These are phyloP conservation scores for Cremastinae sp. DNA, from an alignment of 2,888 invertebrate species.

Conservation along the genomic window DNA sequence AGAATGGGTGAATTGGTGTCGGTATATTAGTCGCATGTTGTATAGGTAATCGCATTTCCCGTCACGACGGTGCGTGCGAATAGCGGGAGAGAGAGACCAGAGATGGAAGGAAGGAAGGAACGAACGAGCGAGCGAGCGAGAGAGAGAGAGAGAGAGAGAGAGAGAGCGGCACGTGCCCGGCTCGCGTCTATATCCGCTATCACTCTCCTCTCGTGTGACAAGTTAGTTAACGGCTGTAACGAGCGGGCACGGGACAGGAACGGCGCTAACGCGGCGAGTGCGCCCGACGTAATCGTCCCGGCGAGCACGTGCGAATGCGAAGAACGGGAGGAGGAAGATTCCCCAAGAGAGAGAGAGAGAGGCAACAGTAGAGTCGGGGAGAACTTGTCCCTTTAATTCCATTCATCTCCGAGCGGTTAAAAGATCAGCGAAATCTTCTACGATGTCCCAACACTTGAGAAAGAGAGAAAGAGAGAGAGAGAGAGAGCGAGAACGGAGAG, in stretches of 20 bases:
- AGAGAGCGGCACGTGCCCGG: conserved; percentile 44
- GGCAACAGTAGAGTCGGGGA: conserved; percentile 2
- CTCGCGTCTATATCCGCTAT: conserved; percentile 32
- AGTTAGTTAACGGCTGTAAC: conserved; percentile 50
- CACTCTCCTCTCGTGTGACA: conserved; percentile 49
- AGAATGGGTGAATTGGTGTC: conserved; percentile 30
- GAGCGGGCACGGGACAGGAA: conserved; percentile 31
- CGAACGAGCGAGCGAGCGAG: conserved; percentile 27
- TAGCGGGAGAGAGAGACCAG: background rate
- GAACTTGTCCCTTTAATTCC: background rate
- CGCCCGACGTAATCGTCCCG: conserved; percentile 49
- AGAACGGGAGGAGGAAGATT: conserved; percentile 10
- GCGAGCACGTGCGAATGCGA: conserved; percentile 51
- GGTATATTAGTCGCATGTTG: conserved; percentile 9
- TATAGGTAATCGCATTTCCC: conserved; percentile 43
- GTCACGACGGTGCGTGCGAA: conserved; percentile 7
- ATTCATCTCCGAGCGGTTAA: no score
- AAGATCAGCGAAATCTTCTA: no score
- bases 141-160: conserved; percentile 26
- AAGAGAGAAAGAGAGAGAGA: background rate
- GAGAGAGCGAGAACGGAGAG: conserved; percentile 25
- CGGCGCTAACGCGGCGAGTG: conserved; percentile 31
- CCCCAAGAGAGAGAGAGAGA: conserved; percentile 12
- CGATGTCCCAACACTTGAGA: no score
- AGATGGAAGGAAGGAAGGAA: conserved; percentile 7